Conservation (phyloP, 2,113 vertebrate species). For the Cyphomyrus plagiostoma region DNA sequence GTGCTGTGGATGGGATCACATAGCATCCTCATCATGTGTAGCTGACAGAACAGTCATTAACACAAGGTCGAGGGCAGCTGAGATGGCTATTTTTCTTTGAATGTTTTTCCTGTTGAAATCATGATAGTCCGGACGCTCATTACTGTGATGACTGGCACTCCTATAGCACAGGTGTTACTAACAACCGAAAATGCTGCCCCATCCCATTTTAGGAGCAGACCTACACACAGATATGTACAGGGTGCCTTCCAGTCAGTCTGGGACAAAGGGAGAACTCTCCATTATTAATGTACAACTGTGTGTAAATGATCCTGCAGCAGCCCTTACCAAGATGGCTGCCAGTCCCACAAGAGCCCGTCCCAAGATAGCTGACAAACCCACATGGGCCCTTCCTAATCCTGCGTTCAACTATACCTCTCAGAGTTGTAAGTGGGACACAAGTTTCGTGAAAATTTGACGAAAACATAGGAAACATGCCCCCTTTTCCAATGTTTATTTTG, state of each 20-base stretch:
- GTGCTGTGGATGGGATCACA: not conserved
- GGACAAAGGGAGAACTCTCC: not conserved
- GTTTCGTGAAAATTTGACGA: no score
- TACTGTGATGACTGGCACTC: not conserved
- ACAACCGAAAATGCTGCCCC: not conserved
- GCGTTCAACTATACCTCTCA: no score
- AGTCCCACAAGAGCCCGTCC: not conserved
- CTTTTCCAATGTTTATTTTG: no score
- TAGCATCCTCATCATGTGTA: not conserved
- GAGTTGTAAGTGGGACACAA: no score
- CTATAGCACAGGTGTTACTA: not conserved
- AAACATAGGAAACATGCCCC: no score
- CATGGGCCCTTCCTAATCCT: not conserved
- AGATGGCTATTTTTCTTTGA: not conserved
- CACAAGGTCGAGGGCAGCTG: not conserved
- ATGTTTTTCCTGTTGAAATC: not conserved
- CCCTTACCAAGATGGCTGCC: not conserved
- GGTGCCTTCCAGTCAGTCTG: not conserved
- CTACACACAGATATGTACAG: not conserved
- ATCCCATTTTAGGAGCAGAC: not conserved
- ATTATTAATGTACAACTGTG: not conserved
- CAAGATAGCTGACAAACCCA: not conserved
- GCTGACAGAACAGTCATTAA: not conserved
- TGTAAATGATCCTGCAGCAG: not conserved
- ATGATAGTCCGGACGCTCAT: not conserved